Evolutionary conservation across 2,888 invertebrate species (phyloP).

Genomic region (Lissocephala sabroskyi): DNA sequence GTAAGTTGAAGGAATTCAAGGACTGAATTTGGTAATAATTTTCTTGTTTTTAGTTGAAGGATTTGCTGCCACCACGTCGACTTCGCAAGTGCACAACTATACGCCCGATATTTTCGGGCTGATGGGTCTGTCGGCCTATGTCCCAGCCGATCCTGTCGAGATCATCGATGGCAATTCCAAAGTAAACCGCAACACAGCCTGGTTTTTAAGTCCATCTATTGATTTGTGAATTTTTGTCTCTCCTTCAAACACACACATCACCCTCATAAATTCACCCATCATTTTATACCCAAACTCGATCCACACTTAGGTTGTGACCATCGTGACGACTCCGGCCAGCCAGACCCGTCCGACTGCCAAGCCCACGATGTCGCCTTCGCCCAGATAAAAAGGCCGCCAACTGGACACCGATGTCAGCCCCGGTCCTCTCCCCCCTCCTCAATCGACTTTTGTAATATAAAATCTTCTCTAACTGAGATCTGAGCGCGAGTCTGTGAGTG

Average conservation of each 20-base stretch:
- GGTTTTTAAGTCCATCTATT: conserved; percentile 20
- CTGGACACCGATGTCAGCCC: conserved; percentile 1
- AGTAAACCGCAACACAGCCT: conserved; percentile 72
- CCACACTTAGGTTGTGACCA: conserved; percentile 57
- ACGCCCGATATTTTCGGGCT: conserved; percentile 73
- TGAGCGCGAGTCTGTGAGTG: not conserved
- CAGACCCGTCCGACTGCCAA: conserved; percentile 32
- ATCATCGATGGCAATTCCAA: conserved; percentile 79
- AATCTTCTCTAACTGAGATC: conserved; percentile 8
- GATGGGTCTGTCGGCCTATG: conserved; percentile 74
- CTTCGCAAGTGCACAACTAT: conserved; percentile 43
- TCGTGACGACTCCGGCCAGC: conserved; percentile 58
- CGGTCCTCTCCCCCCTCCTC: no score
- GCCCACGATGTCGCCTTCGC: conserved; percentile 61
- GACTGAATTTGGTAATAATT: no score
- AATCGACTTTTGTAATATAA: conserved; percentile 59
- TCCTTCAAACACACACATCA: conserved; percentile 24
- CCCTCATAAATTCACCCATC: conserved; percentile 13
- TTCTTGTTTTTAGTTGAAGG: conserved; percentile 14
- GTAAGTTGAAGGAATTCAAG: no score
- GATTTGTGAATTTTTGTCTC: conserved; percentile 28
- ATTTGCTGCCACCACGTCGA: conserved; percentile 27
- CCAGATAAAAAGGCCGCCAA: conserved; percentile 47
- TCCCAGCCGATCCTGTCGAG: conserved; percentile 74
- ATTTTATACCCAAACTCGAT: conserved; percentile 7